A percentile compares a stretch with the other conserved stretches of the same genome.
Conservation (phyloP, 2,113 vertebrate species). For the Jaculus jaculus region DNA sequence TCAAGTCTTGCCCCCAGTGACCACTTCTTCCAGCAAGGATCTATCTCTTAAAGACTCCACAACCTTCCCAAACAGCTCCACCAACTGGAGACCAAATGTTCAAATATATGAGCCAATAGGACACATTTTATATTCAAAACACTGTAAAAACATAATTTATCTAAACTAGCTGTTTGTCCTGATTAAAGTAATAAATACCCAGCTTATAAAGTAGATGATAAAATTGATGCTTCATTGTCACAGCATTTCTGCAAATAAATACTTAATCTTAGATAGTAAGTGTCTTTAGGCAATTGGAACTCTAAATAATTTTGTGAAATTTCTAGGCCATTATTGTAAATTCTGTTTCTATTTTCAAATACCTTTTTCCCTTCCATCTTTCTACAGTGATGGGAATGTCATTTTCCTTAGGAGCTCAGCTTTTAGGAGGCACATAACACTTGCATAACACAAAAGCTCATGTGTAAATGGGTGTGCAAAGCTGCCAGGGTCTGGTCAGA, state of each 20-base stretch:
- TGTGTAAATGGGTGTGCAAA: neutral
- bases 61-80: too few relatives aligned
- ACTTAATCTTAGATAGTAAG: neutral
- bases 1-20: too few relatives aligned
- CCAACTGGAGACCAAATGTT: too few relatives aligned
- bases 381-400: neutral
- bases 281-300: slow-evolving; percentile 11
- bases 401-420: slow-evolving; percentile 22
- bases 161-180: neutral
- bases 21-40: too few relatives aligned
- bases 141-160: neutral
- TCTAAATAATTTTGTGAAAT: neutral
- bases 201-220: neutral
- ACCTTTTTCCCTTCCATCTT: neutral
- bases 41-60: too few relatives aligned
- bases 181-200: neutral
- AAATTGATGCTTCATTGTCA: neutral
- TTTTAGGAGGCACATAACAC: neutral
- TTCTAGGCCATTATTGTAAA: neutral
- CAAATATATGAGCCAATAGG: too few relatives aligned
- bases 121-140: too few relatives aligned
- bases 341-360: slow-evolving; percentile 40
- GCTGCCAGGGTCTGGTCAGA: neutral
- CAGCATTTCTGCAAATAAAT: neutral
- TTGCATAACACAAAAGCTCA: slow-evolving; percentile 30